Percentiles rank a stretch among this genome's conserved stretches.
Conservation (phyloP, 2,888 invertebrate species). For the Idaea dimidiata region DNA sequence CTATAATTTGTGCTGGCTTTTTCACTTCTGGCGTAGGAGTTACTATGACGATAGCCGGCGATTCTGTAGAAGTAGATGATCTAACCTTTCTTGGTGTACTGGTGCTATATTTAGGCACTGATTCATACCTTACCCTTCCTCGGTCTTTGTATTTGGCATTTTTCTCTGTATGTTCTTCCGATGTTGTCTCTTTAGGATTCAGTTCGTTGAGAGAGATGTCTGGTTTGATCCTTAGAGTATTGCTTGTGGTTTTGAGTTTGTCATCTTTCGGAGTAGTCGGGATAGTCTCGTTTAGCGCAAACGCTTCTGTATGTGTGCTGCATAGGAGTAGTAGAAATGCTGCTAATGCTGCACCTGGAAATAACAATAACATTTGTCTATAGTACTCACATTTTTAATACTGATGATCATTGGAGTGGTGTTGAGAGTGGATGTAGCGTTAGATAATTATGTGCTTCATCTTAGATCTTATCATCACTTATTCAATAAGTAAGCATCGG, state of each 20-base stretch:
- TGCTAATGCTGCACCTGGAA: constrained; percentile 76
- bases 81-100: constrained; percentile 46
- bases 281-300: constrained; percentile 53
- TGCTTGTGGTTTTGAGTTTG: constrained; percentile 42
- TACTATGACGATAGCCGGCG: constrained; percentile 55
- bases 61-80: constrained; percentile 42
- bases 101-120: constrained; percentile 53
- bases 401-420: neutral
- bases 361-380: neutral
- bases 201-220: constrained; percentile 69
- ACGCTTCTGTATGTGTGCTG: constrained; percentile 57
- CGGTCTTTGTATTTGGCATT: constrained; percentile 74
- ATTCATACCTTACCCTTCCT: constrained; percentile 62
- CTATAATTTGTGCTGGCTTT: constrained; percentile 62
- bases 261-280: constrained; percentile 53
- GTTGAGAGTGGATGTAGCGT: neutral
- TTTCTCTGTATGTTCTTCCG: constrained; percentile 69
- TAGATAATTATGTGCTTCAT: too few relatives aligned
- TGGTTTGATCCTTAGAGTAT: constrained; percentile 43
- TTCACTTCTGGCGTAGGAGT: constrained; percentile 71
- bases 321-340: constrained; percentile 69
- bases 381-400: neutral
- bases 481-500: too few relatives aligned
- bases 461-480: too few relatives aligned
- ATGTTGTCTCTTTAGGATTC: constrained; percentile 60